These are phyloP conservation scores for Mastigias papua DNA, from an alignment of 30 jellyfish, hydroid and myxozoan species.

Conservation along the genomic window DNA sequence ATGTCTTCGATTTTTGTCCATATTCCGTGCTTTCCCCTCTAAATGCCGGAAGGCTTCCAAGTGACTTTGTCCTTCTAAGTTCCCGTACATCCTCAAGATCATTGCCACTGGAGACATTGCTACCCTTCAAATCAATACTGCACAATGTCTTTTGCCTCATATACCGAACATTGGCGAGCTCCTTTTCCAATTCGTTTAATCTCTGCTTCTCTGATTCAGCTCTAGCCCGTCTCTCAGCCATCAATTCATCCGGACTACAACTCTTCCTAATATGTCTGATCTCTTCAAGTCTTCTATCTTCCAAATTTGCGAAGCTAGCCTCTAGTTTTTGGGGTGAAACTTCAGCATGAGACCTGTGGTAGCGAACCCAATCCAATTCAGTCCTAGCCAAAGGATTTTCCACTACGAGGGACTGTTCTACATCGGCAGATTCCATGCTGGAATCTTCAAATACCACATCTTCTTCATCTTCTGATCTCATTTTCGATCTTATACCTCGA, in stretches of 20 bases:
- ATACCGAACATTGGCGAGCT: not conserved
- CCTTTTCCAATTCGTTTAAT: constrained; percentile 5
- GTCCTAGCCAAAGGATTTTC: not conserved
- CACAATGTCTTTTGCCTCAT: not conserved
- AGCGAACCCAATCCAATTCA: constrained; percentile 28
- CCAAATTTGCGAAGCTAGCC: not conserved
- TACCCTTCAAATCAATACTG: not conserved
- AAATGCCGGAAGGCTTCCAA: constrained; percentile 29
- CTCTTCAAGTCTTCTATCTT: constrained; percentile 4
- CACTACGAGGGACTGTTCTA: not conserved
- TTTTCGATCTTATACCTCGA: not conserved
- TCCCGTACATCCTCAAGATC: constrained; percentile 29
- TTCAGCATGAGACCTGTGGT: not conserved
- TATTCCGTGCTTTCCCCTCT: constrained; percentile 1
- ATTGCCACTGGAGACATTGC: not conserved
- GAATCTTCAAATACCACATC: not conserved
- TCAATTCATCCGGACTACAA: not conserved
- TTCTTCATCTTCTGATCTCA: not conserved
- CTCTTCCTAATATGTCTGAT: constrained; percentile 1
- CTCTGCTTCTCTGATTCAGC: not conserved
- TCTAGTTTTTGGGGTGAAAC: constrained; percentile 10
- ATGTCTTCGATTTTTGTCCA: constrained; percentile 12
- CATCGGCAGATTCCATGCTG: not conserved
- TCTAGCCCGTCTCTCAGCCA: constrained; percentile 25
- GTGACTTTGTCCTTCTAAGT: constrained; percentile 28